These are phyloP conservation scores for Apodemia zela DNA, from an alignment of 2,888 invertebrate genomes.

Conservation along the genomic window DNA sequence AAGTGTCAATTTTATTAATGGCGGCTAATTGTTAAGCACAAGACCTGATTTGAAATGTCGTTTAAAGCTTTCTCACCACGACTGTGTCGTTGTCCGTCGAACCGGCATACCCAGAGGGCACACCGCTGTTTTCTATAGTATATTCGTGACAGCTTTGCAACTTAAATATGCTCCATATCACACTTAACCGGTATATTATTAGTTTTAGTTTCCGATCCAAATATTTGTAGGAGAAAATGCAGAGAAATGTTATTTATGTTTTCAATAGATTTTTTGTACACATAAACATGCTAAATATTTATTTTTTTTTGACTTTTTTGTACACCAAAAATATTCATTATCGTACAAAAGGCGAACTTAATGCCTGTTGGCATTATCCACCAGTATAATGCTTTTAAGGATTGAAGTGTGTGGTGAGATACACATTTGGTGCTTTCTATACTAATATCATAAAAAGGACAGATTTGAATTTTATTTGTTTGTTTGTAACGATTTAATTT, in stretches of 20 bases:
- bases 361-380: too few species aligned
- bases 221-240: neutral
- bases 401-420: too few species aligned
- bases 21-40: neutral
- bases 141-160: constrained; percentile 8
- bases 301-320: too few species aligned
- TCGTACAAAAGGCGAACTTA: too few species aligned
- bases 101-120: constrained; percentile 10
- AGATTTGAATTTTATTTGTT: too few species aligned
- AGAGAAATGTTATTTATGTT: neutral
- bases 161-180: constrained; percentile 12
- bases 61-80: constrained; percentile 9
- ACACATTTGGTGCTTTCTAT: too few species aligned
- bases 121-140: neutral
- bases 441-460: too few species aligned
- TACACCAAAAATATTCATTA: too few species aligned
- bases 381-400: too few species aligned
- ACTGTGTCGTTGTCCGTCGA: neutral
- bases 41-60: neutral
- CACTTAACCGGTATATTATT: constrained; percentile 10
- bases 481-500: too few species aligned
- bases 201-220: constrained; percentile 1
- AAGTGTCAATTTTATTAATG: constrained; percentile 1
- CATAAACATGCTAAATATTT: neutral
- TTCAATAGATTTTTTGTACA: neutral